phyloP scores from a whole-genome alignment of 2,888 invertebrate genomes.

The Diloba caeruleocephala region DNA sequence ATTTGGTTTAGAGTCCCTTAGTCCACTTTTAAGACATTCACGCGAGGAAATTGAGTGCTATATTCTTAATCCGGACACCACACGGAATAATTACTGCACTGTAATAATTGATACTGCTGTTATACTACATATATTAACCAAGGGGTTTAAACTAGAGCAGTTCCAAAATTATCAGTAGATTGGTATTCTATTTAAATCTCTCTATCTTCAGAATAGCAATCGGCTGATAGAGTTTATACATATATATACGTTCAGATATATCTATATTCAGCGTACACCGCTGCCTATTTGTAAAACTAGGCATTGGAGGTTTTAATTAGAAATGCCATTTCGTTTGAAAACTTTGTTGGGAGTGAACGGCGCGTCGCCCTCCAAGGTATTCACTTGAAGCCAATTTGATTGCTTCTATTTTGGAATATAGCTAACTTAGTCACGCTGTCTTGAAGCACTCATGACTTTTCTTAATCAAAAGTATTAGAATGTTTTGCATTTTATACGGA shows the following conservation, averaged over 20 bases:
- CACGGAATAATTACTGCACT: neutral
- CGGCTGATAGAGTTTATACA: constrained; percentile 15
- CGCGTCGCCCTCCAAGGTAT: constrained; percentile 31
- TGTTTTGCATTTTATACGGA: neutral
- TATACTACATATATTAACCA: too few species aligned
- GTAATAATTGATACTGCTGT: neutral
- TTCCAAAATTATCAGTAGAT: constrained; percentile 1
- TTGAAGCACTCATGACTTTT: neutral
- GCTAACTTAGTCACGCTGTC: constrained; percentile 3
- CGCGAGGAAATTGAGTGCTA: too few species aligned
- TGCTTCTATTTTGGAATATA: constrained; percentile 44
- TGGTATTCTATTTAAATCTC: neutral
- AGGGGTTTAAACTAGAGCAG: neutral
- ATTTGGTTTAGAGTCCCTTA: too few species aligned
- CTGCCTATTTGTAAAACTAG: constrained; percentile 42
- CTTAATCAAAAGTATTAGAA: neutral
- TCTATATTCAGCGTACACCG: constrained; percentile 6
- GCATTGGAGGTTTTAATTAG: constrained; percentile 59
- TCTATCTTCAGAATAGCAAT: constrained; percentile 21
- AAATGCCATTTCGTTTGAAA: constrained; percentile 61
- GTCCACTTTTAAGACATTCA: too few species aligned
- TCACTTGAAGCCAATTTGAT: constrained; percentile 49
- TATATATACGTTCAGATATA: neutral
- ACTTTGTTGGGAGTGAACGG: constrained; percentile 45
- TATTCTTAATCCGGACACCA: too few species aligned